These are phyloP conservation scores for Drosophila nannoptera DNA, from an alignment of 1,140 invertebrate species.

Conservation along the genomic window DNA sequence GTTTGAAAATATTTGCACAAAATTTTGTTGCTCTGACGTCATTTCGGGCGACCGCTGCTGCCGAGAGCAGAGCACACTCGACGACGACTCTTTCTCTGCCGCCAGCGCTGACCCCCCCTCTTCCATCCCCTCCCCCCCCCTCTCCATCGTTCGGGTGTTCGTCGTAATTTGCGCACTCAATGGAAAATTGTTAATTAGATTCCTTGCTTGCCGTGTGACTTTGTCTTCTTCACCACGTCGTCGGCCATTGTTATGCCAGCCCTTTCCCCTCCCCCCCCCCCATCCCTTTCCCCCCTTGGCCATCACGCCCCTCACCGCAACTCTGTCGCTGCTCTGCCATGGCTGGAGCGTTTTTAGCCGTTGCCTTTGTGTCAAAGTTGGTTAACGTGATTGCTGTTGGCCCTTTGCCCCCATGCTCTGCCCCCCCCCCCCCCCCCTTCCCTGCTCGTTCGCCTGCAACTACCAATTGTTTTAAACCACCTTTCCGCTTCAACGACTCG, in stretches of 20 bases:
- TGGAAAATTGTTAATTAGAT: constrained; percentile 78
- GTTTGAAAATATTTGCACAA: background rate
- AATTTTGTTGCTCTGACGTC: constrained; percentile 1
- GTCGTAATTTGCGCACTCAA: constrained; percentile 75
- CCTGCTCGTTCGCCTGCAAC: background rate
- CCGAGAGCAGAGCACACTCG: too few species aligned
- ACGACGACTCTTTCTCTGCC: background rate
- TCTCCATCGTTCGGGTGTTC: constrained; percentile 44
- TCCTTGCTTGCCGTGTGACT: constrained; percentile 74
- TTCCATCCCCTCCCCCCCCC: background rate
- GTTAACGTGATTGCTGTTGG: constrained; percentile 68
- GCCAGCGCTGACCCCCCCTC: background rate
- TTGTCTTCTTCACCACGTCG: constrained; percentile 42
- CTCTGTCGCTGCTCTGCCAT: background rate
- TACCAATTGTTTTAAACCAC: constrained; percentile 43
- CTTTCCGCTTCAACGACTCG: constrained; percentile 61
- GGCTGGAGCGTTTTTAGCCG: constrained; percentile 57
- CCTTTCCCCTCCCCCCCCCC: background rate
- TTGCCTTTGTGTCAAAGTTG: constrained; percentile 71
- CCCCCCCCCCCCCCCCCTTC: background rate
- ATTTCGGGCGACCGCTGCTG: constrained; percentile 1
- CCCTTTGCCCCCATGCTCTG: constrained; percentile 3
- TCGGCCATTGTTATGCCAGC: constrained; percentile 49
- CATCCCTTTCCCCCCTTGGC: too few species aligned
- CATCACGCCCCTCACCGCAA: background rate